Percentiles rank a stretch among this genome's conserved stretches.
These are phyloP conservation scores for Oncorhynchus mykiss DNA, from an alignment of 2,113 vertebrate genomes.

Conservation along the genomic window DNA sequence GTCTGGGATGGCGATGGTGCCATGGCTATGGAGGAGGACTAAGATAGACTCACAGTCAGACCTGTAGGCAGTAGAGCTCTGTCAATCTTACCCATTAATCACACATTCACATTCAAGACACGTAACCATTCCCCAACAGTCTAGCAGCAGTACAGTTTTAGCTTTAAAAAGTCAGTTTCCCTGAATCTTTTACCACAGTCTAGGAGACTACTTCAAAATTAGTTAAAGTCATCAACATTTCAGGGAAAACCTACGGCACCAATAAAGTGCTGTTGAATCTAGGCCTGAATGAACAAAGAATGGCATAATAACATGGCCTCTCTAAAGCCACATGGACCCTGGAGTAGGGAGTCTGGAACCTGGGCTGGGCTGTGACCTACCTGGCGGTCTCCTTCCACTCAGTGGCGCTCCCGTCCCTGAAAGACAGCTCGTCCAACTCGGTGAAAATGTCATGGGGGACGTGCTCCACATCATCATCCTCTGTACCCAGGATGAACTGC, in stretches of 20 bases:
- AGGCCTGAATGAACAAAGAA: too few species aligned
- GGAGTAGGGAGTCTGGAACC: too few species aligned
- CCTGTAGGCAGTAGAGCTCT: neutral
- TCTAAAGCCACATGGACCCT: too few species aligned
- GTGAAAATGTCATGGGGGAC: constrained; percentile 95
- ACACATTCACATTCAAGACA: neutral
- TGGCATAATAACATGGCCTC: too few species aligned
- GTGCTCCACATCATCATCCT: constrained; percentile 91
- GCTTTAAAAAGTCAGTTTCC: too few species aligned
- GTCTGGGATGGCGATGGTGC: neutral
- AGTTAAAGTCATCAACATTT: too few species aligned
- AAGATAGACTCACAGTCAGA: neutral
- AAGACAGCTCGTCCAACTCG: constrained; percentile 92
- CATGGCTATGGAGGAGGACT: neutral
- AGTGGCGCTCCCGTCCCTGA: constrained; percentile 84
- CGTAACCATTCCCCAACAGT: too few species aligned
- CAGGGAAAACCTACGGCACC: too few species aligned
- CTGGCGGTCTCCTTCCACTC: constrained; percentile 96
- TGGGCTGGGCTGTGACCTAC: constrained; percentile 53
- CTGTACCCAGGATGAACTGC: constrained; percentile 92
- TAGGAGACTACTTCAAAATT: too few species aligned
- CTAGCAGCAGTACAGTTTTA: too few species aligned
- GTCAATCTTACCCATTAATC: neutral
- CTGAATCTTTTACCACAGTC: too few species aligned
- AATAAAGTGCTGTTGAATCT: too few species aligned